phyloP scores from a whole-genome alignment of 2,113 vertebrate species.

The Centropristis striata region DNA sequence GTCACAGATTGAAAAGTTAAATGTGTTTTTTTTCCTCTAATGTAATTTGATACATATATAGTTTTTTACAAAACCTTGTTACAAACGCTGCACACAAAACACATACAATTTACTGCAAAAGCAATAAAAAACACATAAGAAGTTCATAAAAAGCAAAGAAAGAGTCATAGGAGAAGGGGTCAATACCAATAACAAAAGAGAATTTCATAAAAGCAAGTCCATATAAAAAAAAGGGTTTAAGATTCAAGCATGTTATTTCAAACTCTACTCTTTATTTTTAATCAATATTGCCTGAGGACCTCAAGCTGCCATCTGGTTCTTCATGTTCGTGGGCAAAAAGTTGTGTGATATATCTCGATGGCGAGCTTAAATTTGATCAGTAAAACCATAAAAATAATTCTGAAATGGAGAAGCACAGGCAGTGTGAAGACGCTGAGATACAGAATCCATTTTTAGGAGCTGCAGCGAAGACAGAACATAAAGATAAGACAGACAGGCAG shows the following conservation, averaged over 20 bases:
- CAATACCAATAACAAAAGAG: conserved; percentile 24
- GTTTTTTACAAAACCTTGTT: background rate
- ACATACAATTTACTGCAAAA: background rate
- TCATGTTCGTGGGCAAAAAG: background rate
- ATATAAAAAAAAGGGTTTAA: conserved; percentile 17
- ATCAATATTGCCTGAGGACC: conserved; percentile 13
- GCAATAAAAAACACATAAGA: conserved; percentile 15
- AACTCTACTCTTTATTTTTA: conserved; percentile 9
- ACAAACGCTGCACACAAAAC: background rate
- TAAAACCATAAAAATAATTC: conserved; percentile 17
- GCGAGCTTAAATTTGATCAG: conserved; percentile 10
- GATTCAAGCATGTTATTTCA: conserved; percentile 13
- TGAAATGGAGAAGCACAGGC: background rate
- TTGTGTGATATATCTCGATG: conserved; percentile 3
- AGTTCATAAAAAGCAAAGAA: background rate
- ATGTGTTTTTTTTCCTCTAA: background rate
- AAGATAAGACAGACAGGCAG: conserved; percentile 3
- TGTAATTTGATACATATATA: background rate
- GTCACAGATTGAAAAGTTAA: background rate
- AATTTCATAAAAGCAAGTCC: conserved; percentile 11
- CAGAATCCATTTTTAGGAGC: conserved; percentile 8
- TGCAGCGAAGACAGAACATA: background rate
- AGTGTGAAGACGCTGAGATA: background rate
- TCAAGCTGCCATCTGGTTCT: conserved; percentile 32
- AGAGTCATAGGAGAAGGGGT: conserved; percentile 20